Base-by-base conservation (phyloP, 2,888 invertebrate species). In the Hypena proboscidalis region DNA sequence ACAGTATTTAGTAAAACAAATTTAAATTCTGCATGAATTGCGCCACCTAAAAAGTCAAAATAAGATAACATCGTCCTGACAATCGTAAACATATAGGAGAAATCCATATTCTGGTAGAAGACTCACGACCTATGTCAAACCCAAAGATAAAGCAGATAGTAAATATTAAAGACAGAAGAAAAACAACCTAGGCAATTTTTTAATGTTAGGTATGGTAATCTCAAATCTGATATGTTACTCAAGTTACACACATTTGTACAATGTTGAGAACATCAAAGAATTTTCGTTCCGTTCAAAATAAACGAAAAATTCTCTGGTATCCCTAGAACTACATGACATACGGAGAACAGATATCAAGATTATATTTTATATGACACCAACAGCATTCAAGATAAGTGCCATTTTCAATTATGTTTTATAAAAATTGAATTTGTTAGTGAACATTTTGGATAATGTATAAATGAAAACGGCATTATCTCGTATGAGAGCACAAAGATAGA, bases 391-490 rank as follows among this genome's bases (percentile, higher is more conserved):
- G 66, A 70, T 65, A 38, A 60, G 71, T 77, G 74, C 77, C 74
- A 76, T 71, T 77, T 80, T 78, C 74, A 71, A 59, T 57, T n/a
- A n/a, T n/a, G n/a, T n/a, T n/a, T n/a, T n/a, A n/a, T n/a, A n/a
- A n/a, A n/a, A n/a, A n/a, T n/a, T n/a, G n/a, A n/a, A n/a, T n/a
- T n/a, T n/a, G n/a, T n/a, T n/a, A n/a, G n/a, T n/a, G n/a, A n/a
- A 48, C 21, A 30, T 36, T 37, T 22, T 14, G 27, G 8, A 8
- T 1, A 3, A 2, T 20, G 11, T 22, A 21, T 31, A 21, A 30
- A 26, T 69, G 76, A 82, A 81, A 80, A 82, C 67, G 67, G 76
- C 78, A 83, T 75, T 70, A 56, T 70, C 61, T 74, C 70, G 64
- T 64, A 70, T 58, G 55, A 62, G 64, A 77, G 76, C 74, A 74